These are phyloP conservation scores for Agrilus planipennis DNA, from an alignment of 1,140 invertebrate species.

Conservation along the genomic window DNA sequence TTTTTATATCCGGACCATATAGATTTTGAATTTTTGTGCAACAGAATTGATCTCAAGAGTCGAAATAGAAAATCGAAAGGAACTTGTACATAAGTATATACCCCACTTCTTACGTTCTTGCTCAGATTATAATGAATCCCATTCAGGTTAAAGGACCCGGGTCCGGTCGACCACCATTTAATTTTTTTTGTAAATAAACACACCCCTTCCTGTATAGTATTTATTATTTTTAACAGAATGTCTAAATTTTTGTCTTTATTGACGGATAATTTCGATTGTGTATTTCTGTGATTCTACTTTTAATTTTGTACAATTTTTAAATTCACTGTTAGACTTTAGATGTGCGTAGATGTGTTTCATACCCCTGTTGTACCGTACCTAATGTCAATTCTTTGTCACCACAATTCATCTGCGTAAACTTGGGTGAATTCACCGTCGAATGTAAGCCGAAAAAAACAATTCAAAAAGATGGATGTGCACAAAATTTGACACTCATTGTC, in stretches of 20 bases:
- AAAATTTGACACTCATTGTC: too few relatives aligned
- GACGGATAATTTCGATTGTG: slow-evolving; percentile 15
- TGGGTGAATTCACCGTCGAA: too few relatives aligned
- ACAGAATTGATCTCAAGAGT: slow-evolving; percentile 26
- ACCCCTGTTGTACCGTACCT: too few relatives aligned
- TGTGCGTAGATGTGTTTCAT: slow-evolving; percentile 13
- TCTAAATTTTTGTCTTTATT: slow-evolving; percentile 11
- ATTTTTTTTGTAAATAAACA: slow-evolving; percentile 24
- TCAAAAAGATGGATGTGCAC: too few relatives aligned
- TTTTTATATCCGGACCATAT: too few relatives aligned
- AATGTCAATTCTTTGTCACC: slow-evolving; percentile 26
- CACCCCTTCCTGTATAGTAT: slow-evolving; percentile 32
- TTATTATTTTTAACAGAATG: slow-evolving; percentile 24
- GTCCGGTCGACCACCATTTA: too few relatives aligned
- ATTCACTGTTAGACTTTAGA: slow-evolving; percentile 18
- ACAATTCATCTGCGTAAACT: too few relatives aligned
- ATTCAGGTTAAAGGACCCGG: slow-evolving; percentile 1
- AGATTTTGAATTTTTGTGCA: slow-evolving; percentile 6
- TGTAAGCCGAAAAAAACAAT: too few relatives aligned
- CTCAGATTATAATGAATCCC: too few relatives aligned
- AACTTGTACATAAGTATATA: too few relatives aligned
- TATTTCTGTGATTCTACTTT: slow-evolving; percentile 26
- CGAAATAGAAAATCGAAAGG: slow-evolving; percentile 18
- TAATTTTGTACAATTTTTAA: slow-evolving; percentile 18
- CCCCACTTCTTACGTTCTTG: too few relatives aligned